Conservation (phyloP, 1,140 invertebrate species). For the Bombus ignitus region DNA sequence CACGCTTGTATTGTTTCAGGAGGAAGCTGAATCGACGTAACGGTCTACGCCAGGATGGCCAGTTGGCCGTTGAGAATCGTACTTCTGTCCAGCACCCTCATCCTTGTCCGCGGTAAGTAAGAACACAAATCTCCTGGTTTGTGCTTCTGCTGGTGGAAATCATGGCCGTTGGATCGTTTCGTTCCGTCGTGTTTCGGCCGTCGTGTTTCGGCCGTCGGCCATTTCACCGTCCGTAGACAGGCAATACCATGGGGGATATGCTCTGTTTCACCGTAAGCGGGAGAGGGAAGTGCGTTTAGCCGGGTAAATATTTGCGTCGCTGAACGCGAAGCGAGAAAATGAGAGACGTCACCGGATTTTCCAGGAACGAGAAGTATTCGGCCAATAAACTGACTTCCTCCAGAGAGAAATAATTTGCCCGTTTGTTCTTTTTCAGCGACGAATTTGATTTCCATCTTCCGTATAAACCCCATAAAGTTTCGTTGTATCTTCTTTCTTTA, state of each 20-base stretch:
- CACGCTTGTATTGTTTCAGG: slow-evolving; percentile 77
- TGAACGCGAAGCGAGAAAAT: slow-evolving; percentile 45
- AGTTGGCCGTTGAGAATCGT: slow-evolving; percentile 78
- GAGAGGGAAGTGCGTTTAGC: slow-evolving; percentile 40
- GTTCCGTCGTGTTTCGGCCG: slow-evolving; percentile 31
- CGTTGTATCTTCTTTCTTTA: not conserved
- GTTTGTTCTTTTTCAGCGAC: not conserved
- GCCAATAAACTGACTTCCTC: slow-evolving; percentile 21
- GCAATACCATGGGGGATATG: slow-evolving; percentile 4
- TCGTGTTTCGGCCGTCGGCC: slow-evolving; percentile 11
- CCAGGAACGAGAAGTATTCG: not conserved
- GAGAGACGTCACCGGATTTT: slow-evolving; percentile 13
- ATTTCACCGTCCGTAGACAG: slow-evolving; percentile 15
- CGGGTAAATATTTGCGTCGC: slow-evolving; percentile 51
- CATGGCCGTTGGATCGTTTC: slow-evolving; percentile 10
- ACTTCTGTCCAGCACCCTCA: slow-evolving; percentile 79
- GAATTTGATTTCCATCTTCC: not conserved
- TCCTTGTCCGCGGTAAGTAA: slow-evolving; percentile 81
- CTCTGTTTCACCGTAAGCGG: not conserved
- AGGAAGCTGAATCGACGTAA: slow-evolving; percentile 83
- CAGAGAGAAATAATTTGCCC: not conserved
- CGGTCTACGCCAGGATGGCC: slow-evolving; percentile 81
- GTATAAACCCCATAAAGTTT: not conserved
- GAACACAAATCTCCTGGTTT: slow-evolving; percentile 50
- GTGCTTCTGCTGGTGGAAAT: slow-evolving; percentile 24